Base-by-base conservation (phyloP, 92 coral and sea anemone genomes). In the Virgularia gustaviana region DNA sequence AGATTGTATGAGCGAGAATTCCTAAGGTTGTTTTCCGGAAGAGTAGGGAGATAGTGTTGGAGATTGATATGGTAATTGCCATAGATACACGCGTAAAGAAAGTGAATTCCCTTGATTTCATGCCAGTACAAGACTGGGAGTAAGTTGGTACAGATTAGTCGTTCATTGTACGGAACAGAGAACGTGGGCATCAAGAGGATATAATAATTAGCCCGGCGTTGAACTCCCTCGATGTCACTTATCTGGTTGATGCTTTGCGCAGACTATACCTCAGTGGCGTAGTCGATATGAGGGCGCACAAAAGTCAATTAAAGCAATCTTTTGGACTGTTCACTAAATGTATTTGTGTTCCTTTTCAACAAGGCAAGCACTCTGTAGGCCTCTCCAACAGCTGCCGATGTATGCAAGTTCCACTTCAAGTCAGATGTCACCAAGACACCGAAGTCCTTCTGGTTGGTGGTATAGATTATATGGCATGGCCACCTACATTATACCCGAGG, bases 221-320 rank as follows among this genome's bases (percentile, higher is more conserved):
- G 70, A 9, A 62, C 70, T 35, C 39, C 39, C n/a, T 62, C 70
- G 6, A 62, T 2, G 13, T 35, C 4, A 19, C 35, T 22, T 32
- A 31, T 62, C 3, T 62, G 25, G 35, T 62, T 16, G 2, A 35
- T 6, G 20, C 44, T 62, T 9, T 62, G 39, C 3, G 12, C 44
- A 15, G 70, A 62, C 70, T 28, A 62, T 18, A 62, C 70, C 38
- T 62, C 49, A 35, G 20, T 36, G 3, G 70, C 70, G n/a, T 62
- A 62, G 13, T 60, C 42, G 2, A 28, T 9, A n/a, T 30, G 44
- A 16, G 67, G 39, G 16, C 27, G 37, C 19, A 34, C 25, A 63
- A 63, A 30, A 63, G 51, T 36, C 5, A 37, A 34, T 15, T 47
- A 47, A 25, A 47, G 22, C 55, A 15, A 47, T n/a, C n/a, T n/a